Conservation (phyloP, 2,113 vertebrate genomes). For the Neolamprologus sp. region DNA sequence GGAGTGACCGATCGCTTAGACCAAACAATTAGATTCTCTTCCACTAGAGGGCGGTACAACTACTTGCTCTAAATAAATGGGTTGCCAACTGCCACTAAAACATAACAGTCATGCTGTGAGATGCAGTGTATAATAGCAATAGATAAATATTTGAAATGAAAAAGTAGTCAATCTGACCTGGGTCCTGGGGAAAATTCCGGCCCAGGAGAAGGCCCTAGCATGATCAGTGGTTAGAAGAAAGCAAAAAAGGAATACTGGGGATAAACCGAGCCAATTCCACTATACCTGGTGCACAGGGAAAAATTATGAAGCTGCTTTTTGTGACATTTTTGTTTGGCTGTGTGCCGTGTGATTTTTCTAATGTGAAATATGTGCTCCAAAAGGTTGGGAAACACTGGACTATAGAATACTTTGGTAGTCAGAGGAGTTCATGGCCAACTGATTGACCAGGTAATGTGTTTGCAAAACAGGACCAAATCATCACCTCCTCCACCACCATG, state of each 20-base stretch:
- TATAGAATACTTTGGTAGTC: neutral
- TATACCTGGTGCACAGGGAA: neutral
- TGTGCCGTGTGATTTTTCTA: neutral
- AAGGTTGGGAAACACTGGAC: neutral
- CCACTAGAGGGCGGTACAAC: neutral
- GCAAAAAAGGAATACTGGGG: neutral
- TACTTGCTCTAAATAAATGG: neutral
- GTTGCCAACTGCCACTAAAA: neutral
- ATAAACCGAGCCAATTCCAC: neutral
- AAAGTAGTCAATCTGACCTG: neutral
- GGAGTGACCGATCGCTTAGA: neutral
- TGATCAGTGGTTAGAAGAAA: neutral
- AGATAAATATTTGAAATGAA: neutral
- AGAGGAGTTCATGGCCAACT: neutral
- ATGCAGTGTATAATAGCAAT: neutral
- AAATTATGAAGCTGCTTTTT: neutral
- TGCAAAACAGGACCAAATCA: neutral
- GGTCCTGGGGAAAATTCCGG: neutral
- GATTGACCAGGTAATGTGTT: fast-evolving
- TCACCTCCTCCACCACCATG: neutral
- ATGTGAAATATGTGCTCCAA: neutral
- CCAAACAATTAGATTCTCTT: neutral
- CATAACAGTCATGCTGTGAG: neutral
- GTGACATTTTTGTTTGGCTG: neutral
- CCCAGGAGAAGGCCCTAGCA: neutral